Conservation (phyloP, 2,888 invertebrate species). For the Carpatolechia fugitivella region DNA sequence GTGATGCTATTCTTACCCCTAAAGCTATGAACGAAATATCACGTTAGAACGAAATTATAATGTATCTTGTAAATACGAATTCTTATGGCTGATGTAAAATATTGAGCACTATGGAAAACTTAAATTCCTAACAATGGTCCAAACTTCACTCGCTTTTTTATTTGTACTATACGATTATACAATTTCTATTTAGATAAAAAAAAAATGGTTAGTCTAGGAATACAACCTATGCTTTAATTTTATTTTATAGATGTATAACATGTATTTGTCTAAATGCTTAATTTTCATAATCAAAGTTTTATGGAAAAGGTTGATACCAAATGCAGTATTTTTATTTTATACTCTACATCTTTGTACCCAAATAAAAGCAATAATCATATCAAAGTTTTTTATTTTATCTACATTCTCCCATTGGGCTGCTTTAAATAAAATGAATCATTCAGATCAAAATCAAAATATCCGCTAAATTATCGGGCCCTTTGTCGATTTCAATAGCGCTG, state of each 20-base stretch:
- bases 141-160: constrained; percentile 77
- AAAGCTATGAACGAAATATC: constrained; percentile 62
- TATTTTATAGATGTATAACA: constrained; percentile 69
- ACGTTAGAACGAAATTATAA: constrained; percentile 58
- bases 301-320: constrained; percentile 74
- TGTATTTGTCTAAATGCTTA: constrained; percentile 76
- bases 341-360: constrained; percentile 77
- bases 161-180: constrained; percentile 77
- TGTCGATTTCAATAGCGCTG: constrained; percentile 3
- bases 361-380: constrained; percentile 72
- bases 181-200: constrained; percentile 73
- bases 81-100: constrained; percentile 67
- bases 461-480: constrained; percentile 8
- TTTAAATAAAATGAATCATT: too few relatives aligned
- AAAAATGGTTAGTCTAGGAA: constrained; percentile 63
- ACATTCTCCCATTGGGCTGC: too few relatives aligned
- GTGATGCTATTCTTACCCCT: constrained; percentile 73
- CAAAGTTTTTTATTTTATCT: constrained; percentile 33
- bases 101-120: constrained; percentile 74
- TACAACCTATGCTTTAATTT: constrained; percentile 73
- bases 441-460: neutral
- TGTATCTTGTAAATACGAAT: constrained; percentile 70
- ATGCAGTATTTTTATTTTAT: constrained; percentile 79
- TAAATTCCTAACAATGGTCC: constrained; percentile 78
- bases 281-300: constrained; percentile 76